Evolutionary conservation across 2,797 vertebrate species (phyloP), one percentile per base, ranked within the genome.

Genomic region (Sylvilagus floridanus): DNA sequence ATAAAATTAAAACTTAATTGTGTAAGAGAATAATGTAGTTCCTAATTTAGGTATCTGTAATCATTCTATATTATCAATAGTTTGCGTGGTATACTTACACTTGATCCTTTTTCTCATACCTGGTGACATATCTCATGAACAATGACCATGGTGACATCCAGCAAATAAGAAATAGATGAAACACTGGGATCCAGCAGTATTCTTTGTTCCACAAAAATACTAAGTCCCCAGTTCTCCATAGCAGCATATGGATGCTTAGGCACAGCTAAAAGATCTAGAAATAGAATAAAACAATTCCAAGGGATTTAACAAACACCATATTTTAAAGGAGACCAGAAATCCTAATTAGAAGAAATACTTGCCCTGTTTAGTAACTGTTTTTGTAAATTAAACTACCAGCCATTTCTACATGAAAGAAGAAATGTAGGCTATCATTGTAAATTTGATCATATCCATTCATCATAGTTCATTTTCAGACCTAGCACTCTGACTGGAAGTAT

Each of bases 181-280:
- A 99, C 98, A 92, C 99, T 99, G 10, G 99, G 99, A 97, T 99
- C 99, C 98, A 99, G 97, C 54, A 99, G 98, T 98, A 99, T 99
- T 98, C 99, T 99, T 98, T 99, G 99, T 97, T 99, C 99, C 98
- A 99, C 99, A 78, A 99, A 99, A 96, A 99, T 99, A 97, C 99
- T 99, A 96, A 99, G 98, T 73, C 99, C 99, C 99, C 99, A 99
- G 98, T 99, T 99, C 98, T 99, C 99, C 99, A 99, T 99, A 96
- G 99, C 99, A 88, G 99, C 99, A 91, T 99, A 99, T 0, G 99
- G 99, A 97, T 99, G 99, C 97, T 99, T 99, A 96, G 99, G 99
- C 96, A 99, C 99, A n/a, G 99, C 99, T 98, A 99, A 97, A 96
- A 99, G 98, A 98, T 99, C 99, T 99, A 98, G 81, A 98, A 98